Base-by-base conservation (phyloP, 2,888 invertebrate species). In the Drosophila gaucha region DNA sequence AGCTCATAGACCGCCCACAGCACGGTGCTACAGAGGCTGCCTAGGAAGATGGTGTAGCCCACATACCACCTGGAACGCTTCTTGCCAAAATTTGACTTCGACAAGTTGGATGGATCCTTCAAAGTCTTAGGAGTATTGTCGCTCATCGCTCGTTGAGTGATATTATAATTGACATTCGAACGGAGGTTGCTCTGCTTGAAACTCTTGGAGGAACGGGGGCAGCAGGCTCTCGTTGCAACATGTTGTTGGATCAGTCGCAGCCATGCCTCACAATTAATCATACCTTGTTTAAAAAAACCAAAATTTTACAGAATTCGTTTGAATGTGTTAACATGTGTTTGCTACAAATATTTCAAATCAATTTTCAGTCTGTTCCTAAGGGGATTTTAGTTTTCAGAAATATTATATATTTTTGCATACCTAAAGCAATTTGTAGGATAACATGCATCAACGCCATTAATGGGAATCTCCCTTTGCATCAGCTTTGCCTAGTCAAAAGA, bases 1-100 rank as follows among this genome's bases (percentile, higher is more conserved):
- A 95, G 93, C 93, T 95, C 94, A 80, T 95, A 93, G 41, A 95
- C 91, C 26, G 94, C 89, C 92, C 94, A 94, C 0, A 94, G 90
- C 6, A 94, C 93, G 76, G 94, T 91, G 31, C 94, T 90, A 0
- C 93, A 92, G 41, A 94, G 91, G 0, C 94, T 93, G 1, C 94
- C 92, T 22, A 95, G 95, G 67, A 95, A 93, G 14, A 91, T 43
- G 1, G 35, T 50, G 12, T 54, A 70, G 0, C 80, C 78, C 9
- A 52, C 64, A 2, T 24, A 33, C 44, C 49, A 24, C 6, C 30
- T 47, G 5, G 28, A 41, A 1, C 35, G 6, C 3, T n/a, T 22
- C 12, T 36, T 43, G 2, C 14, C 31, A 2, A 46, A 5, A 1
- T 2, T 20, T 5, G 12, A 3, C 10, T 10, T 38, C 8, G 10